A percentile compares a stretch with the other conserved stretches of the same genome.
These are phyloP conservation scores for Taurulus bubalis DNA, from an alignment of 2,113 vertebrate species.

Conservation along the genomic window DNA sequence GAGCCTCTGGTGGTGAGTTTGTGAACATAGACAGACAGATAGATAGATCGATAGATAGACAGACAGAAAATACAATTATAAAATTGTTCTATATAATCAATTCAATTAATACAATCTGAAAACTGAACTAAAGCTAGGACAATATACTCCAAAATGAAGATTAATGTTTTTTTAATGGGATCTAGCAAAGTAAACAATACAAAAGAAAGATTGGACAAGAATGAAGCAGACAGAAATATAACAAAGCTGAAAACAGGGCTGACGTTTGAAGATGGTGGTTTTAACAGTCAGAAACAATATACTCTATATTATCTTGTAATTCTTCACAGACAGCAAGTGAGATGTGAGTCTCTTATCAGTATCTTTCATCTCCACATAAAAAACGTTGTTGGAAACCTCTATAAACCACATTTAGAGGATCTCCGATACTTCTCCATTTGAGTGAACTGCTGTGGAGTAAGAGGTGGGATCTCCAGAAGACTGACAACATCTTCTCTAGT, in stretches of 20 bases:
- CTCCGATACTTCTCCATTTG: background rate
- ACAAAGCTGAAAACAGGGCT: background rate
- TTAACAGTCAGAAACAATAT: background rate
- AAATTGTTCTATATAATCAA: too few species aligned
- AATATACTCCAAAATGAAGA: background rate
- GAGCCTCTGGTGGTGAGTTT: slow-evolving; percentile 26
- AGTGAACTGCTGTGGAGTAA: background rate
- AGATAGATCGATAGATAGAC: background rate
- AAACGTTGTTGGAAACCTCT: background rate
- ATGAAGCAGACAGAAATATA: background rate
- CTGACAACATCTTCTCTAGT: slow-evolving; percentile 29
- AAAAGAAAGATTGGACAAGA: background rate
- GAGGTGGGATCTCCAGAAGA: background rate
- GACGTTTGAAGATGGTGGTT: background rate
- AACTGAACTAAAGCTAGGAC: background rate
- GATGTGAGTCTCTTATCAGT: background rate
- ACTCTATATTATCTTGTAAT: background rate
- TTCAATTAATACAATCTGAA: background rate
- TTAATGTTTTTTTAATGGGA: background rate
- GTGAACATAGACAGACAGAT: slow-evolving; percentile 12
- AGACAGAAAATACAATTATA: background rate
- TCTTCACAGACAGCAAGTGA: background rate
- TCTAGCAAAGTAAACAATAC: background rate
- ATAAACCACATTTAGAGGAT: background rate
- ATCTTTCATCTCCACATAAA: background rate